Evolutionary conservation across 2,888 invertebrate species (phyloP).

Genomic region (Dendrolimus pini): DNA sequence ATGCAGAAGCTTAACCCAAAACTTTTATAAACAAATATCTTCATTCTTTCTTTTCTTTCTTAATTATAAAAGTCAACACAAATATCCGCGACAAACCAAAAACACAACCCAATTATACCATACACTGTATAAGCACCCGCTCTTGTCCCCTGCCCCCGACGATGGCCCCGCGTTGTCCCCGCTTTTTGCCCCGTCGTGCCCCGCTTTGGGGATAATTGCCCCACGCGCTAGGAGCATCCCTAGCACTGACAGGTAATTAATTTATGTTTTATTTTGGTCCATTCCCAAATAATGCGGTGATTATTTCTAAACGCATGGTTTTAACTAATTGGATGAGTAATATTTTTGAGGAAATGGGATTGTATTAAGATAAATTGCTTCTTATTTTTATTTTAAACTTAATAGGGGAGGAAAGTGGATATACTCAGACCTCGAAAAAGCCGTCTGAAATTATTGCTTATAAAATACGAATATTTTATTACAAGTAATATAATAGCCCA

Average conservation of each 20-base stretch:
- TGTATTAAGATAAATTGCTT: neutral
- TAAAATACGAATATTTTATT: no score
- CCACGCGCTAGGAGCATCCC: neutral
- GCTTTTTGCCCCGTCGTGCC: neutral
- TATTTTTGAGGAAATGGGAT: neutral
- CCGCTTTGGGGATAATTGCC: neutral
- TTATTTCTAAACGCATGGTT: neutral
- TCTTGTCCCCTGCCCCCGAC: neutral
- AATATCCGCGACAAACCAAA: no score
- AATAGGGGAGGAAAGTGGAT: neutral
- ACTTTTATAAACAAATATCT: no score
- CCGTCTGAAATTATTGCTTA: no score
- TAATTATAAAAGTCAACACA: no score
- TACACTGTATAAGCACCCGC: neutral
- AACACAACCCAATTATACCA: no score
- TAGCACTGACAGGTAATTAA: neutral
- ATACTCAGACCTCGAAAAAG: no score
- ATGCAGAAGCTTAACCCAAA: no score
- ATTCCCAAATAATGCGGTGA: neutral
- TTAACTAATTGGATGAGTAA: neutral
- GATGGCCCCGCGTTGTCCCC: neutral
- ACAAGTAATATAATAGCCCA: no score
- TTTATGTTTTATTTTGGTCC: neutral
- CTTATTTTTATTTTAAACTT: neutral
- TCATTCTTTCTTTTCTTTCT: no score